Evolutionary conservation across 2,797 vertebrate species (phyloP).

Genomic region (Novumbra hubbsi): DNA sequence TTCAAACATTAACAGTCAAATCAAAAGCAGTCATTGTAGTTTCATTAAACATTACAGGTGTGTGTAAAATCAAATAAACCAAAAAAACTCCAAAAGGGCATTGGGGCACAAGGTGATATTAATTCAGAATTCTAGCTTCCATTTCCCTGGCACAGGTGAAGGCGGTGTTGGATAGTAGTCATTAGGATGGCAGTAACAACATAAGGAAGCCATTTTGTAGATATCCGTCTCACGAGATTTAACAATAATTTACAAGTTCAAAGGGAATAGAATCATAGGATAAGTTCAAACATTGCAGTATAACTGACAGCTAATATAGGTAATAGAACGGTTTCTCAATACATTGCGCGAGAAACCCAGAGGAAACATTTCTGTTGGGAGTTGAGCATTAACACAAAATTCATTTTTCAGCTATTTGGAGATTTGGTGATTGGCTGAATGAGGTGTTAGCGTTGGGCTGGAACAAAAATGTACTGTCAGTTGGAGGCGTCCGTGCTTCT

Average conservation of each 20-base stretch:
- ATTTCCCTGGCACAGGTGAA: slow-evolving; percentile 66
- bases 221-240: slow-evolving; percentile 53
- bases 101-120: slow-evolving; percentile 23
- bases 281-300: too few relatives aligned
- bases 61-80: slow-evolving; percentile 25
- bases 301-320: slow-evolving; percentile 25
- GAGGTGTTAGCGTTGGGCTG: neutral
- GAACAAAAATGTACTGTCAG: neutral
- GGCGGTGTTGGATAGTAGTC: slow-evolving; percentile 65
- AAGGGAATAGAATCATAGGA: slow-evolving; percentile 39
- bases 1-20: slow-evolving; percentile 30
- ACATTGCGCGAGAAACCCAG: neutral
- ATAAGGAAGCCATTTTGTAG: slow-evolving; percentile 57
- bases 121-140: slow-evolving; percentile 57
- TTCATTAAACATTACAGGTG: slow-evolving; percentile 29
- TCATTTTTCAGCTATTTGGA: neutral
- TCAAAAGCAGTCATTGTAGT: slow-evolving; percentile 14
- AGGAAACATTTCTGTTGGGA: neutral
- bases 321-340: neutral
- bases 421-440: neutral
- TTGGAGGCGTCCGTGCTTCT: neutral
- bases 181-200: slow-evolving; percentile 61
- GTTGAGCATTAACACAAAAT: neutral
- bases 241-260: slow-evolving; percentile 47
- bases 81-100: neutral